Percentiles rank a stretch among this genome's conserved stretches.
Conservation (phyloP, 2,113 vertebrate species). For the Petroica traversi region DNA sequence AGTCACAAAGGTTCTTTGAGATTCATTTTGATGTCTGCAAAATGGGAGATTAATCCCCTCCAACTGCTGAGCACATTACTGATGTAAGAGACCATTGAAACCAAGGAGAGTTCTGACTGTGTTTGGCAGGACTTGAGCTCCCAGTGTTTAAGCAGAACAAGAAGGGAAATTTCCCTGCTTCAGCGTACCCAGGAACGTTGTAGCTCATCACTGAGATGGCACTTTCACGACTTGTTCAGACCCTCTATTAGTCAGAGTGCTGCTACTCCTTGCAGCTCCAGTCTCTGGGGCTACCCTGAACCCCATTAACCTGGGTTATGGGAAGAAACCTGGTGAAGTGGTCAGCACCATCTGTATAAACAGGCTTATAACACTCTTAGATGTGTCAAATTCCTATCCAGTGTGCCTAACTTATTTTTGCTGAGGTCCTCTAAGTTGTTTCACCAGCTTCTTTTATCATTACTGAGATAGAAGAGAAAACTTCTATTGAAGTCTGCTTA, state of each 20-base stretch:
- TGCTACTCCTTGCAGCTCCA: background rate
- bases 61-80: background rate
- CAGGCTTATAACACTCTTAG: background rate
- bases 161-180: background rate
- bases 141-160: background rate
- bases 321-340: background rate
- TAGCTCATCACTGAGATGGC: background rate
- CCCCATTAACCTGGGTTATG: background rate
- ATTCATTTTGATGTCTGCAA: background rate
- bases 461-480: background rate
- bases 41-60: background rate
- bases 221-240: accelerated
- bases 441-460: background rate
- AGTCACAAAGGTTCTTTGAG: background rate
- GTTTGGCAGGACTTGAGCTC: background rate
- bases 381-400: background rate
- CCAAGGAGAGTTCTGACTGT: background rate
- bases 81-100: background rate
- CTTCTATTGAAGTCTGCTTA: background rate
- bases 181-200: background rate
- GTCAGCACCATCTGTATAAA: background rate
- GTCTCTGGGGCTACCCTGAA: background rate
- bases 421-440: background rate
- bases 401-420: background rate
- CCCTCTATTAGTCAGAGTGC: background rate